Base-by-base conservation (phyloP, 2,888 invertebrate genomes). In the Phania funesta region DNA sequence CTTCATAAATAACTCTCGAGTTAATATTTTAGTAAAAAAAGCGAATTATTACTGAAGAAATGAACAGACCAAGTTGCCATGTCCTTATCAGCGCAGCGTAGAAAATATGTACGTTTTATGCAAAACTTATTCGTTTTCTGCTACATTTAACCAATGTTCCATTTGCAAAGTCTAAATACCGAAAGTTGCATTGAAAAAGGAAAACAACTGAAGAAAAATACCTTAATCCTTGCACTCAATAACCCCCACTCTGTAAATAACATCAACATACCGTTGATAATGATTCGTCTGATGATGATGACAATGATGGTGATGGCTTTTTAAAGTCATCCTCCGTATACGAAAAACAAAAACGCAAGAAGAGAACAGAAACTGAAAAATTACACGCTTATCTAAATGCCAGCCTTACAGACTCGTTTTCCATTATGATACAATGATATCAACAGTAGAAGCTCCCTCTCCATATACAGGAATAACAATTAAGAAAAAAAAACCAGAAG, bases 391-490 rank as follows among this genome's bases (percentile, higher is more conserved):
- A 90, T 90, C 90, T 90, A 88, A 90, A 89, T 89, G 89, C 90
- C 91, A 91, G 91, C 89, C 91, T 91, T 89, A 89, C 89, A 89
- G 91, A 90, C 91, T 91, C 91, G 90, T 90, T 90, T 91, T 91
- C 91, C 91, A 91, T 91, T 91, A 91, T 90, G 91, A 91, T 91
- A 89, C 88, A 86, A 86, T 87, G 90, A 90, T 90, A 90, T 86
- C 85, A 75, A 50, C 48, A 64, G 74, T 64, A 71, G 65, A 62
- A 81, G 71, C 81, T 76, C 60, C 74, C 74, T 56, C 70, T 76
- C 41, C 29, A 22, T 50, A 44, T 13, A 32, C 76, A 18, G 83
- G 84, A 84, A 80, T 80, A 85, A 84, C 83, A 82, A 16, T 29
- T 22, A 32, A 65, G 32, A 71, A 65, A 58, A 50, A 75, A 48